Base-by-base conservation (phyloP, 2,797 vertebrate species). In the Chloroceryle inda region DNA sequence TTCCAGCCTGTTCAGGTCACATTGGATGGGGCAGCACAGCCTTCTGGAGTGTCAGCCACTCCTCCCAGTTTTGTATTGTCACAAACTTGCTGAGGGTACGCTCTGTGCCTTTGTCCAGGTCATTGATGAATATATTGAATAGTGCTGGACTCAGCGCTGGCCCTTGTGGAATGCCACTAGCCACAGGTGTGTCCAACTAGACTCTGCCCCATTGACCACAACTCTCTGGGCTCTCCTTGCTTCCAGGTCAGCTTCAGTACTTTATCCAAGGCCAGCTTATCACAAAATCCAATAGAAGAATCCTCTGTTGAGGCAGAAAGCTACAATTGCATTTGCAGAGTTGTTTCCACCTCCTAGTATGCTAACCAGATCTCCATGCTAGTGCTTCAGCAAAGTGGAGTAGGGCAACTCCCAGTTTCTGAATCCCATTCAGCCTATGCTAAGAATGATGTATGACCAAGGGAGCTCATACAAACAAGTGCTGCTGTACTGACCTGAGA, bases 301-400 rank as follows among this genome's bases (percentile, higher is more conserved):
- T 45, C 33, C 47, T 66, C 14, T 53, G 80, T 23, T 14, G 9
- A 21, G 6, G 14, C 20, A 27, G 61, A 91, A 61, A 56, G 19
- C 26, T 83, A 37, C 15, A 35, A 20, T 9, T 66, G 38, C 18
- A 11, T 67, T 80, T 37, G 35, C 35, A 37, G 35, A 37, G 35
- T 37, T 37, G 35, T 37, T 37, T 37, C 35, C 35, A 37, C 35
- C 35, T 37, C 35, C 35, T 37, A 37, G 35, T 37, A 37, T 37
- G 35, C 35, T 37, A 37, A 37, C 35, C 35, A 37, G 35, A 37
- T 37, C 35, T 8, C 35, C 21, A 31, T 0, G 0, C 4, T 55
- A 24, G 14, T 38, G 29, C 23, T 85, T 58, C n/a, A 49, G 68
- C 29, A 35, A 50, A 55, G 3, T 16, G 31, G 35, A 47, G 37